These are phyloP conservation scores for Polietes domitor DNA, from an alignment of 2,888 invertebrate species.

Conservation along the genomic window DNA sequence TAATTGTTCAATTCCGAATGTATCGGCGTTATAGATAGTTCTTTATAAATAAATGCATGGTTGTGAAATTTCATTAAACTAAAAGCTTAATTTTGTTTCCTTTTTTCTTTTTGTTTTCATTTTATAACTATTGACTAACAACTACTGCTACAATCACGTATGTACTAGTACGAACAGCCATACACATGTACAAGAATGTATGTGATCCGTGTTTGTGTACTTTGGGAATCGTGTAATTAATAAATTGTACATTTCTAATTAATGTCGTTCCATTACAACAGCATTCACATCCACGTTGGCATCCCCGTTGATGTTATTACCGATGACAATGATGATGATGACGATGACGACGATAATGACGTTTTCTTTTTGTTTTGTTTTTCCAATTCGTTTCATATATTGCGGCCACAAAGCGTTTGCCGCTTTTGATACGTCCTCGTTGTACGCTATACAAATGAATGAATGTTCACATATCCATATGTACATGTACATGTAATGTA, in stretches of 20 bases:
- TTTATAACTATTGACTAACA: background rate
- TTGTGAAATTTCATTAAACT: slow-evolving; percentile 50
- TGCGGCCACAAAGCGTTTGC: slow-evolving; percentile 28
- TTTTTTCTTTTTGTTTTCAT: slow-evolving; percentile 31
- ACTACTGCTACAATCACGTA: background rate
- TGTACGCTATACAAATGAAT: slow-evolving; percentile 18
- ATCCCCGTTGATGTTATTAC: background rate
- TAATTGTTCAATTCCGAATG: no score
- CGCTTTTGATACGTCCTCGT: background rate
- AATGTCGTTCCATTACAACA: slow-evolving; percentile 45
- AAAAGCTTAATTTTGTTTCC: slow-evolving; percentile 61
- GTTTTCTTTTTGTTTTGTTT: slow-evolving; percentile 34
- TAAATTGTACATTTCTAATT: slow-evolving; percentile 66
- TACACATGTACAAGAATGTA: background rate
- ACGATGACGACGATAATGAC: slow-evolving; percentile 9
- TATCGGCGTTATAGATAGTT: no score
- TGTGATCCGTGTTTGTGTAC: slow-evolving; percentile 38
- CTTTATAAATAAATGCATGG: background rate
- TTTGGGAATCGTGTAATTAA: slow-evolving; percentile 59
- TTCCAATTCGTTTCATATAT: slow-evolving; percentile 17
- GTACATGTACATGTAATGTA: background rate
- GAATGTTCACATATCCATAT: slow-evolving; percentile 2
- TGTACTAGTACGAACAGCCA: background rate
- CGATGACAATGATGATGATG: slow-evolving; percentile 3
- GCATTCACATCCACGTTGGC: background rate